Conservation (phyloP, 2,797 vertebrate species). For the Onychomys leucogaster region DNA sequence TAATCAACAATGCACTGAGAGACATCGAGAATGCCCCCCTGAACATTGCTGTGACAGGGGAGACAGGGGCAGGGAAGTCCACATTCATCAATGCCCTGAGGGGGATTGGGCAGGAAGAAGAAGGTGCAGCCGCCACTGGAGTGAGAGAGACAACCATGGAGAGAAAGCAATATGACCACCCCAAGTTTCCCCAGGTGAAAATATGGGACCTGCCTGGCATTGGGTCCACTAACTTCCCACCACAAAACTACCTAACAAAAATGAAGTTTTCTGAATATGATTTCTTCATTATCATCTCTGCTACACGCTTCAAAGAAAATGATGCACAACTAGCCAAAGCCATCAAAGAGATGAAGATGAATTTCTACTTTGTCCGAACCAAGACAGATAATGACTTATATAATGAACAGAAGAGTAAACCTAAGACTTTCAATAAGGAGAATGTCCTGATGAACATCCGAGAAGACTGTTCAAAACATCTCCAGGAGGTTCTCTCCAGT, state of each 20-base stretch:
- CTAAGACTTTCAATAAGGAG: slow-evolving; percentile 43
- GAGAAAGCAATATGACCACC: not conserved
- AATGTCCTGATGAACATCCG: slow-evolving; percentile 60
- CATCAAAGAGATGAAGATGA: slow-evolving; percentile 81
- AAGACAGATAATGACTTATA: slow-evolving; percentile 82
- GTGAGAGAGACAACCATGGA: not conserved
- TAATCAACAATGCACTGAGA: not conserved
- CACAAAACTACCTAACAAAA: slow-evolving; percentile 64
- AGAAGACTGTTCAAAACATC: slow-evolving; percentile 50
- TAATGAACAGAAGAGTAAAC: not conserved
- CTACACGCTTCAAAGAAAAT: slow-evolving; percentile 80
- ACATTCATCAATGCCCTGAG: slow-evolving; percentile 35
- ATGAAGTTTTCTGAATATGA: slow-evolving; percentile 66
- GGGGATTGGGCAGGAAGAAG: not conserved
- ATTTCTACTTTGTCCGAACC: slow-evolving; percentile 86
- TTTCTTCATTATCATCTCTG: slow-evolving; percentile 77
- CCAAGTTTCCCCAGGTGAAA: not conserved
- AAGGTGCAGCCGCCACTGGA: not conserved
- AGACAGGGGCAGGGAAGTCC: slow-evolving; percentile 13
- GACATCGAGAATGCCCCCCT: not conserved
- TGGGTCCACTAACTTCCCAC: slow-evolving; percentile 58
- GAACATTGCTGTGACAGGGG: not conserved
- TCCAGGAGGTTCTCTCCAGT: not conserved
- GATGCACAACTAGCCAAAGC: slow-evolving; percentile 81
- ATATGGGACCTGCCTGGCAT: slow-evolving; percentile 79